Evolutionary conservation across 1,140 invertebrate genomes (phyloP), one percentile per base, ranked within the genome.

Genomic region (Bombus picipes): DNA sequence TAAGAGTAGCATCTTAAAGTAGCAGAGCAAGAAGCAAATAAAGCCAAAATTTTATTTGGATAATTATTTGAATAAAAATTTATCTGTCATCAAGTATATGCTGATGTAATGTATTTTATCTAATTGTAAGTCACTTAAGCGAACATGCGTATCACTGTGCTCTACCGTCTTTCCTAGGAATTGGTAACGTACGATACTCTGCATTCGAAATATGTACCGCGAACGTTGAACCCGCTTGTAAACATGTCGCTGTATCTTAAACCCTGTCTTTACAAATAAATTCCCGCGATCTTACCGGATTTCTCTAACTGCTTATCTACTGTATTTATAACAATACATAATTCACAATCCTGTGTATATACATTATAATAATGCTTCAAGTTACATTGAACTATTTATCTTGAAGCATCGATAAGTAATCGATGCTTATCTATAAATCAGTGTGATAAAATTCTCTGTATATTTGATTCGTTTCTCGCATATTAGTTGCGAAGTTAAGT

Each of bases 161-260:
- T 76, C 47, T 53, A 53, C 43, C 37, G 47, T 57, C 32, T 76
- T 59, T 25, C 13, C 34, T 76, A 76, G 25, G 34, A 76, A 76
- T 76, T 59, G 74, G 74, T 76, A 59, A 76, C 34, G 13, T 53
- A 76, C 32, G 34, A 76, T 76, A 76, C 47, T 53, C 18, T 37
- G 34, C 25, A 76, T 76, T 59, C 53, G 34, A 59, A 76, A n/a
- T 57, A 76, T 34, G 32, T 59, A 59, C 74, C 8, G 74, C 53
- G 74, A 76, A 43, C 74, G 34, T 76, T 76, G 34, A 76, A 76
- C 34, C 25, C 34, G 53, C 34, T 75, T 37, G 47, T 76, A 76
- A 76, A 76, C 34, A 76, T 39, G 34, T 76, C 25, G 25, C 25
- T 39, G 10, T 57, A 39, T 76, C 53, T 76, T 39, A 59, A 76